Base-by-base conservation (phyloP, 2,888 invertebrate species). In the Boloria euphrosyne region DNA sequence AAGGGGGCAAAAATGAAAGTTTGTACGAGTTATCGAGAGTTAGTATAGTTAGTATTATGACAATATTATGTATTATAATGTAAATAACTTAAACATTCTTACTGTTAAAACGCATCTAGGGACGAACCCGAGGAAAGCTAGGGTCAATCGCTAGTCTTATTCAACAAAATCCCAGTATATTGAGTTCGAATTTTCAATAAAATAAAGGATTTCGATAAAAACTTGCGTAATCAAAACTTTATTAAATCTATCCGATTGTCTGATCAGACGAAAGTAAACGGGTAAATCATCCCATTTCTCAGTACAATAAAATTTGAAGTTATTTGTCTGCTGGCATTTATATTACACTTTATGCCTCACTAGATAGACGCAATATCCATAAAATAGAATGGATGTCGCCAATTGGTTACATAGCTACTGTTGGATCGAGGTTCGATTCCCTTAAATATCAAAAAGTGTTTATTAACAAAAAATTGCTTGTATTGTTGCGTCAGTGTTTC, bases 151-250 rank as follows among this genome's bases (percentile, higher is more conserved):
- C 22, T 22, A 22, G 22, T 22, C 22, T 22, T 22, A 7, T 44
- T 13, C 22, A 18, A 4, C 44, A 2, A 18, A 43, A 22, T 17
- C 43, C 13, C 14, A 38, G 14, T 13, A 18, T 14, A n/a, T 44
- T n/a, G 10, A 22, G 7, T 22, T 18, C 10, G 14, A 44, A n/a
- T 44, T 44, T 57, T 57, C 18, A 13, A 22, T 14, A 57, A 46
- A 57, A 57, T 57, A 57, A 57, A 57, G 16, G 46, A 46, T 46
- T 22, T 57, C 46, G n/a, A 46, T 22, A 46, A 27, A 46, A 57
- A 46, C 27, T 57, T 16, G n/a, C 44, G 16, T 46, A 57, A 57
- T 57, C 57, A 27, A 57, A 57, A 57, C 57, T 57, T 57, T 57
- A 57, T 57, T 57, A 57, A 57, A 57, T 38, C 17, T 49, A 49